Evolutionary conservation across 1,140 invertebrate species (phyloP), one percentile per base, ranked within the genome.

Genomic region (Meloidogyne floridensis): DNA sequence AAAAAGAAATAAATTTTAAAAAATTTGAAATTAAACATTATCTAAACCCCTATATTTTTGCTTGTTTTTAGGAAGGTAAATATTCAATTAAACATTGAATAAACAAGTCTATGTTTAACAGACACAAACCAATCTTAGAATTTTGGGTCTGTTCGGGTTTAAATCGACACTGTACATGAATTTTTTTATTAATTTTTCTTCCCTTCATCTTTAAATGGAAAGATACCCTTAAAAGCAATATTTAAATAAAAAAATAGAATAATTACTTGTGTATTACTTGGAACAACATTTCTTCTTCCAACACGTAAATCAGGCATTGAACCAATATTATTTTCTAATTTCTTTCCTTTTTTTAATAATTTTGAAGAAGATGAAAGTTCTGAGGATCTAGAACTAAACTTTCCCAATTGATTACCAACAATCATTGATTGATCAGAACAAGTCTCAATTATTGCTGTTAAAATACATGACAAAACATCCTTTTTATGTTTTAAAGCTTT

Each of bases 401-500:
- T 86, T 42, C 77, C 77, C 47, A 83, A 54, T 74, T 77, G 75
- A 18, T 53, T 72, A 32, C 77, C 77, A 72, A 59, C 56, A 43
- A 65, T 70, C 18, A 54, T 70, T 20, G 81, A 80, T 15, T 74
- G 53, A 77, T 86, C 85, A 3, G 83, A 73, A 72, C 85, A 88
- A 11, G 86, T 86, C 15, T 86, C 86, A 71, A 87, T 86, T n/a
- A 86, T 86, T 13, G 84, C 85, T 43, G 75, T 88, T 51, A 86
- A 83, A 53, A 87, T 81, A 82, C 47, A n/a, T 11, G 43, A 81
- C 15, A 72, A 42, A 32, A 11, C 59, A 42, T 13, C 8, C 65
- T 20, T 97, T 90, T 98, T 98, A 90, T 98, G 97, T 91, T 98
- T 98, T 54, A 98, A 94, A 0, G 97, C 95, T 91, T 98, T 99